Evolutionary conservation across 1,140 invertebrate species (phyloP).

Genomic region (Leguminivora glycinivorella): DNA sequence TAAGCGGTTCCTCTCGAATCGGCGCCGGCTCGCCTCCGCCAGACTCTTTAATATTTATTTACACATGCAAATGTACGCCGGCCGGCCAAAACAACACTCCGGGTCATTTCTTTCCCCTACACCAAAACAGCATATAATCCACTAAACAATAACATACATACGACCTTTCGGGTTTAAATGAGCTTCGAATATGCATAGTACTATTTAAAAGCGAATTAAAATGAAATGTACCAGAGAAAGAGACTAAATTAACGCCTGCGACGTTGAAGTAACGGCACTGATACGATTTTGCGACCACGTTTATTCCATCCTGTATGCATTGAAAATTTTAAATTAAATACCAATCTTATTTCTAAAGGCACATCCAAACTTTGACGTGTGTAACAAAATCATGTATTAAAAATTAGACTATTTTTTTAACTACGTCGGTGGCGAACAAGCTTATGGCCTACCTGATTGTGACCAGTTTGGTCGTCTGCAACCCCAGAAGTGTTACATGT

Average conservation of each 20-base stretch:
- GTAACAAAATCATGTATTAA: too few relatives aligned
- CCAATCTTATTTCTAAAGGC: too few relatives aligned
- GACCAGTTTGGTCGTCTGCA: too few relatives aligned
- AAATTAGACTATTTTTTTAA: too few relatives aligned
- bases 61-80: conserved; percentile 54
- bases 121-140: not conserved
- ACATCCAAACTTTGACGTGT: too few relatives aligned
- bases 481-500: too few relatives aligned
- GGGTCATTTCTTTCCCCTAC: conserved; percentile 36
- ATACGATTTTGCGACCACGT: not conserved
- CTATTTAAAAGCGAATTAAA: not conserved
- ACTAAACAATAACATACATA: not conserved
- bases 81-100: conserved; percentile 35
- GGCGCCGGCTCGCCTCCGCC: conserved; percentile 43
- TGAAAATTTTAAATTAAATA: too few relatives aligned
- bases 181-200: conserved; percentile 12
- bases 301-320: not conserved
- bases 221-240: not conserved
- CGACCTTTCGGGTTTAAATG: not conserved
- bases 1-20: conserved; percentile 45
- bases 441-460: too few relatives aligned
- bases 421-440: too few relatives aligned
- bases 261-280: not conserved
- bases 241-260: not conserved
- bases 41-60: conserved; percentile 60